phyloP scores from a whole-genome alignment of 2,888 invertebrate genomes.

The Micoletzkya japonica region DNA sequence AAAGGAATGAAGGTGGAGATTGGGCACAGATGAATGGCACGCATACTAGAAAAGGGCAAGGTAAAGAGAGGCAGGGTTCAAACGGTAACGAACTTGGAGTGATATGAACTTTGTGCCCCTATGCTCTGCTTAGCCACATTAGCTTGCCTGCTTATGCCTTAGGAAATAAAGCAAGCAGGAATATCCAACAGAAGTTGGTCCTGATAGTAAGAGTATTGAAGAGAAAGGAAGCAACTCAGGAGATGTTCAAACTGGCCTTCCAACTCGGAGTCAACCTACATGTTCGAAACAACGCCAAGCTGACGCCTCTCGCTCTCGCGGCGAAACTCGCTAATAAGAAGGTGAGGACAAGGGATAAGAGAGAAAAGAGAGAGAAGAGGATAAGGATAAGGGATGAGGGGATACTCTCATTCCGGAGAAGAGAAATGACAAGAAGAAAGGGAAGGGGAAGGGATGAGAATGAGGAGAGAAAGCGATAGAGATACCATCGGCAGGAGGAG shows the following conservation, averaged over 20 bases:
- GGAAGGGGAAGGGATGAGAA: neutral
- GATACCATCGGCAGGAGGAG: slow-evolving; percentile 20
- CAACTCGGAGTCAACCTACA: slow-evolving; percentile 86
- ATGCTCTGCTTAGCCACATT: too few species aligned
- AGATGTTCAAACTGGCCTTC: slow-evolving; percentile 90
- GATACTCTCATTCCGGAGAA: neutral
- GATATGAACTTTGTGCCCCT: too few species aligned
- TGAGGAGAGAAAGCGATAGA: neutral
- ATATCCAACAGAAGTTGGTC: too few species aligned
- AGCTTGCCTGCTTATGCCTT: too few species aligned
- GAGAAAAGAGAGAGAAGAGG: neutral
- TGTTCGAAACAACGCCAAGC: slow-evolving; percentile 80
- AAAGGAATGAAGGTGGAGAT: too few species aligned
- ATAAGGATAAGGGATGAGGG: neutral
- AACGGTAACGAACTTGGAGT: too few species aligned
- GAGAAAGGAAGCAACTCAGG: slow-evolving; percentile 27
- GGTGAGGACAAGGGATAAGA: slow-evolving; percentile 25
- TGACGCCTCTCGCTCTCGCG: slow-evolving; percentile 86
- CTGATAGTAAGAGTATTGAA: too few species aligned
- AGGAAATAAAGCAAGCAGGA: too few species aligned
- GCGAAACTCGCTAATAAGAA: slow-evolving; percentile 54
- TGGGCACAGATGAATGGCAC: too few species aligned
- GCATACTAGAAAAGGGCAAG: too few species aligned
- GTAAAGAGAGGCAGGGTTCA: too few species aligned
- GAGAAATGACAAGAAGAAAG: neutral